phyloP scores from a whole-genome alignment of 1,140 invertebrate genomes.

The Calephelis nemesis region DNA sequence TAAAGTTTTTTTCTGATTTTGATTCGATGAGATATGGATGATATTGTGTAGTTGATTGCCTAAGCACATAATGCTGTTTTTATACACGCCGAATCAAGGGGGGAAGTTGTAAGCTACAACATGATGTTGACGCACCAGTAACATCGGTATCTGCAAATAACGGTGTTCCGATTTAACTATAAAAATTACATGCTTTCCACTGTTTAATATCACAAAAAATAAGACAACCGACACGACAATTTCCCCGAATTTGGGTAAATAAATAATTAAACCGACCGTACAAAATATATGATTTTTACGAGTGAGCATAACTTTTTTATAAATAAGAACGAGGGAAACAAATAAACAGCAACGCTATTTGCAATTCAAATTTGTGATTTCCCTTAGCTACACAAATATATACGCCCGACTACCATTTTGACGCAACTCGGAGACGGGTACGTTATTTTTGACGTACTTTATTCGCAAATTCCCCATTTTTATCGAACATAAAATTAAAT shows the following conservation, averaged over 20 bases:
- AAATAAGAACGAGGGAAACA: neutral
- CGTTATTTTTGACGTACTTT: neutral
- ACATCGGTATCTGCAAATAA: too few relatives aligned
- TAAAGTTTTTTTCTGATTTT: too few relatives aligned
- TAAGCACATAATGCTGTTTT: too few relatives aligned
- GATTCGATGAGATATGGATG: too few relatives aligned
- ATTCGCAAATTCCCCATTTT: neutral
- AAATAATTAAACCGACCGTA: neutral
- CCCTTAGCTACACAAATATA: slow-evolving; percentile 30
- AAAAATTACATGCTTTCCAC: too few relatives aligned
- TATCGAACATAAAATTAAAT: neutral
- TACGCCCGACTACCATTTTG: slow-evolving; percentile 6
- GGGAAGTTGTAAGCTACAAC: too few relatives aligned
- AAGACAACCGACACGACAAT: neutral
- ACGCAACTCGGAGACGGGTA: neutral
- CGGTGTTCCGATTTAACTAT: too few relatives aligned
- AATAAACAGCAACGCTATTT: slow-evolving; percentile 23
- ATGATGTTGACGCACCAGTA: too few relatives aligned
- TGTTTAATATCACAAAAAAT: too few relatives aligned
- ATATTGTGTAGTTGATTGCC: too few relatives aligned
- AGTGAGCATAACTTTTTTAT: slow-evolving; percentile 1
- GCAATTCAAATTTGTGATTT: slow-evolving; percentile 31
- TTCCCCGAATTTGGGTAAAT: neutral
- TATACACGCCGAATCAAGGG: too few relatives aligned
- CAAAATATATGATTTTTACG: slow-evolving; percentile 1